These are phyloP conservation scores for Drosophila bunnanda DNA, from an alignment of 2,888 invertebrate species.

Conservation along the genomic window DNA sequence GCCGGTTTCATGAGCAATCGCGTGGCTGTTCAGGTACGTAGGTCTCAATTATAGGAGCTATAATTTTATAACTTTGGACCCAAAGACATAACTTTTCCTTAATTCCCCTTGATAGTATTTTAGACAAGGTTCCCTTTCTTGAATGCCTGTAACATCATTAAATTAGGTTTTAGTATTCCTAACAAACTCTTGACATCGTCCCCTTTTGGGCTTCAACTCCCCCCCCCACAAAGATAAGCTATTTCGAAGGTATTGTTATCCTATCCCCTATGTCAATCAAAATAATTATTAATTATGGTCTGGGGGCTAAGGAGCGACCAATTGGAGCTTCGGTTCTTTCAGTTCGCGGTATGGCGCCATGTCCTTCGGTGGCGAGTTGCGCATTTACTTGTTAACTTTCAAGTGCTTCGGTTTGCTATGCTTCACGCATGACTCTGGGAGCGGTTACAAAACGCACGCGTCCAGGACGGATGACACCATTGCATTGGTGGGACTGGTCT, in stretches of 20 bases:
- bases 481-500: conserved; percentile 24
- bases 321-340: background rate
- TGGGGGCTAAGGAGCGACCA: no score
- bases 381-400: conserved; percentile 62
- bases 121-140: background rate
- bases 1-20: conserved; percentile 61
- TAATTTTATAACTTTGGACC: background rate
- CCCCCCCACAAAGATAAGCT: background rate
- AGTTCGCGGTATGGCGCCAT: conserved; percentile 46
- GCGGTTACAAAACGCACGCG: conserved; percentile 3
- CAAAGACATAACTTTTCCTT: background rate
- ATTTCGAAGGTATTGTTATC: background rate
- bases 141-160: background rate
- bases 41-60: no score
- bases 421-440: conserved; percentile 26
- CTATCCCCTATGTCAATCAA: conserved; percentile 1
- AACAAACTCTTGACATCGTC: background rate
- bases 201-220: background rate
- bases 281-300: background rate
- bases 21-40: conserved; percentile 68
- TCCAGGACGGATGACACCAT: conserved; percentile 30
- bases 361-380: conserved; percentile 61
- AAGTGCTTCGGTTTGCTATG: conserved; percentile 66
- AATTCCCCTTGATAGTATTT: background rate
- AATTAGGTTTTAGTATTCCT: background rate